phyloP scores from a whole-genome alignment of 2,888 invertebrate genomes.

The Leuctra nigra region DNA sequence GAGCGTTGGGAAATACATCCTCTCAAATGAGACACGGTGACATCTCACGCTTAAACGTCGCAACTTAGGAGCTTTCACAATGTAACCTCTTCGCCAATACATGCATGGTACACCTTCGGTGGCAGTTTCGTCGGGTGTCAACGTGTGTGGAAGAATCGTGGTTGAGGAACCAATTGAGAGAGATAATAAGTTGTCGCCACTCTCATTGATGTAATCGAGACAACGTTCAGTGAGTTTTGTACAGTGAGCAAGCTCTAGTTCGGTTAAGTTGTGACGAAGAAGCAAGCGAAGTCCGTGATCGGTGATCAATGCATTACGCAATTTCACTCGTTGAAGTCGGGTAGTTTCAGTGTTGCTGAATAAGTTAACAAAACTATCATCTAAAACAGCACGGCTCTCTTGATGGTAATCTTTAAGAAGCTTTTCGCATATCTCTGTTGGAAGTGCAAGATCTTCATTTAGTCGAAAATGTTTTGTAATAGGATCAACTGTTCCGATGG shows the following conservation, averaged over 20 bases:
- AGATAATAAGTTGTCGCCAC: slow-evolving; percentile 61
- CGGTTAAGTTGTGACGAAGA: slow-evolving; percentile 63
- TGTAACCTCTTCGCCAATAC: slow-evolving; percentile 43
- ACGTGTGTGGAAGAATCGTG: slow-evolving; percentile 49
- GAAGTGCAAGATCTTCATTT: slow-evolving; percentile 55
- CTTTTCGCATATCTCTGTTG: slow-evolving; percentile 65
- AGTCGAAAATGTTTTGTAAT: slow-evolving; percentile 45
- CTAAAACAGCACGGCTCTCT: slow-evolving; percentile 45
- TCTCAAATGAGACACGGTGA: slow-evolving; percentile 28
- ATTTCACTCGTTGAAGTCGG: slow-evolving; percentile 58
- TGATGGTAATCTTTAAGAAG: slow-evolving; percentile 53
- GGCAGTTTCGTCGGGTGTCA: slow-evolving; percentile 29
- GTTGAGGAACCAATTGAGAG: slow-evolving; percentile 64
- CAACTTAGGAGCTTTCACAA: slow-evolving; percentile 53
- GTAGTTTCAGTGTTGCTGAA: slow-evolving; percentile 62
- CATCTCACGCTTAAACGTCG: slow-evolving; percentile 43
- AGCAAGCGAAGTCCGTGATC: slow-evolving; percentile 64
- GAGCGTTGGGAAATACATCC: slow-evolving; percentile 44
- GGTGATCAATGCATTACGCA: slow-evolving; percentile 64
- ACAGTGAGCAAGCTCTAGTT: slow-evolving; percentile 71
- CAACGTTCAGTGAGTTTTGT: slow-evolving; percentile 55
- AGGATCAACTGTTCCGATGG: slow-evolving; percentile 49
- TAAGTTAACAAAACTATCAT: slow-evolving; percentile 62
- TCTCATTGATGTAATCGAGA: slow-evolving; percentile 59
- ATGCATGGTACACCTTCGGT: slow-evolving; percentile 26